These are phyloP conservation scores for Equus quagga DNA, from an alignment of 2,113 vertebrate genomes.

Conservation along the genomic window DNA sequence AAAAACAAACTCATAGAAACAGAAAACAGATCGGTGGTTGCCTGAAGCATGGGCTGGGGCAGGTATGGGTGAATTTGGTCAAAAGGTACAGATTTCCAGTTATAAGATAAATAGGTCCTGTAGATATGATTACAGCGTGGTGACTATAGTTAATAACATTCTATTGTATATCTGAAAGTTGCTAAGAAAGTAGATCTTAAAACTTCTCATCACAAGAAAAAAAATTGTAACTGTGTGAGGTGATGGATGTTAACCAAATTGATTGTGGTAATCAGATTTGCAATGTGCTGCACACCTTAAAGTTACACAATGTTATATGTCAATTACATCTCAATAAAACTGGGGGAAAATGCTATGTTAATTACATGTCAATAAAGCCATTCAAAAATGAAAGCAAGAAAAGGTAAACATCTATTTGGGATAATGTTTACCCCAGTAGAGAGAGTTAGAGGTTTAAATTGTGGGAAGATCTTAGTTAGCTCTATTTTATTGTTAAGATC, in stretches of 20 bases:
- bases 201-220: not conserved
- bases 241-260: not conserved
- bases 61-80: not conserved
- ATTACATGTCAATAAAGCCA: not conserved
- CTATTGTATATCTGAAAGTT: not conserved
- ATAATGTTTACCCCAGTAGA: not conserved
- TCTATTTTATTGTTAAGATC: not conserved
- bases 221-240: not conserved
- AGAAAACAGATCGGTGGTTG: not conserved
- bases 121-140: not conserved
- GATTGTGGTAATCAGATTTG: not conserved
- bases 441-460: not conserved
- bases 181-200: not conserved
- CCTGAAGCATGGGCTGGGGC: accelerated
- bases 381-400: not conserved
- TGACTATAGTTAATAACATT: not conserved
- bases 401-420: not conserved
- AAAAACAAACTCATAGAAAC: not conserved
- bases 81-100: not conserved
- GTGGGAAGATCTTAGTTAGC: not conserved
- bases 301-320: not conserved
- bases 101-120: not conserved
- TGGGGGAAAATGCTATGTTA: not conserved
- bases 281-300: not conserved
- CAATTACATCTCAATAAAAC: not conserved